Evolutionary conservation across 2,888 invertebrate genomes (phyloP).

Genomic region (Galerucella nymphaeae): DNA sequence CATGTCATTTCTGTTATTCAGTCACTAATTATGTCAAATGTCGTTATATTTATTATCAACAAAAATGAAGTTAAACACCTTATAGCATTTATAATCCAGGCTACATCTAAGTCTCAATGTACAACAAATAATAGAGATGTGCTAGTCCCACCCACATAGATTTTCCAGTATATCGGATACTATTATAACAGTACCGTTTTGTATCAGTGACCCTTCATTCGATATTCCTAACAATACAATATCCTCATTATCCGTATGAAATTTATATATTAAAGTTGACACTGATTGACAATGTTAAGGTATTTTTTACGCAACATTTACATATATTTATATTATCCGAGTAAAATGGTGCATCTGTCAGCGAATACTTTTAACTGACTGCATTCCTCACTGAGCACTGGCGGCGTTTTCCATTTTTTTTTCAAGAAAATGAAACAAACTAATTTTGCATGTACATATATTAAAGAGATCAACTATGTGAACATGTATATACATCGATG

Average conservation of each 20-base stretch:
- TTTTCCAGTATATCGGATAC: neutral
- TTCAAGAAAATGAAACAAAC: constrained; percentile 42
- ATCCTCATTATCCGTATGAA: constrained; percentile 14
- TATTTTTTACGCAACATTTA: constrained; percentile 21
- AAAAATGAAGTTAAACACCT: no score
- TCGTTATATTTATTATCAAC: no score
- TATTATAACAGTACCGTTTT: neutral
- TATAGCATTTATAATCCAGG: no score
- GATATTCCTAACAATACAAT: neutral
- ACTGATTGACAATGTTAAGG: constrained; percentile 33
- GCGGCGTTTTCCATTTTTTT: constrained; percentile 26
- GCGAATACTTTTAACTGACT: constrained; percentile 9
- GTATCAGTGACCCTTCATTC: constrained; percentile 1
- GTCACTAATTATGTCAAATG: no score
- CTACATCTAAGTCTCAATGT: no score
- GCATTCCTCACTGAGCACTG: constrained; percentile 11
- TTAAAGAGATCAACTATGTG: constrained; percentile 41
- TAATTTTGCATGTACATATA: constrained; percentile 47
- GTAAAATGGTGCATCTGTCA: neutral
- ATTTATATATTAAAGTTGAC: constrained; percentile 20
- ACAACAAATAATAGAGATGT: no score
- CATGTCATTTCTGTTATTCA: no score
- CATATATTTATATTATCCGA: constrained; percentile 20
- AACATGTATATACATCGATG: constrained; percentile 32
- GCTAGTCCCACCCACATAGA: neutral